phyloP scores from a whole-genome alignment of 2,113 vertebrate genomes.

The Nannospalax galili region DNA sequence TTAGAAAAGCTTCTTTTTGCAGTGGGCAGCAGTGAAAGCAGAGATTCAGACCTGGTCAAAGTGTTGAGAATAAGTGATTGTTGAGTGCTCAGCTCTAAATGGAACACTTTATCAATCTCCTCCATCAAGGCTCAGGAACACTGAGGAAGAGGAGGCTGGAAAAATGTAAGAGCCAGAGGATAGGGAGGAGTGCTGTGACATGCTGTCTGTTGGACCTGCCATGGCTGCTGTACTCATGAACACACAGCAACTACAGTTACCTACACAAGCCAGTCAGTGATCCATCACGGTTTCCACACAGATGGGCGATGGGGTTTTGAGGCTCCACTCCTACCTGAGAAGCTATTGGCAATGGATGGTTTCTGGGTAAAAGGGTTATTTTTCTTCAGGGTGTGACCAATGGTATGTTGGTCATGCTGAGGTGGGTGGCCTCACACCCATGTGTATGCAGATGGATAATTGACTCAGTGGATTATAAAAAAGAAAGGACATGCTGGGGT shows the following conservation, averaged over 20 bases:
- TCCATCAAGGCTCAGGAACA: neutral
- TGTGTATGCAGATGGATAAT: neutral
- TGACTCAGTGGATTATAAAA: neutral
- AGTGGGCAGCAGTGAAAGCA: neutral
- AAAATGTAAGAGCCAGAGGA: neutral
- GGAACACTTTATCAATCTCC: neutral
- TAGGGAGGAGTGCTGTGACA: neutral
- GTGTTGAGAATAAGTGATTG: neutral
- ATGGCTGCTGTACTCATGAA: neutral
- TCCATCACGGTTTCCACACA: neutral
- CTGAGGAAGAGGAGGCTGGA: neutral
- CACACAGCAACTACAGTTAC: neutral
- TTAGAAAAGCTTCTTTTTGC: neutral
- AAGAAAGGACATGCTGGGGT: neutral
- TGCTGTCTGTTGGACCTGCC: neutral
- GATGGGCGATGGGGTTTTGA: neutral
- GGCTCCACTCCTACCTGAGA: neutral
- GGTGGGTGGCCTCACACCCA: neutral
- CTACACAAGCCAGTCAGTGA: neutral
- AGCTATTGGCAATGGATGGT: neutral
- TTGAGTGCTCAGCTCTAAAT: neutral
- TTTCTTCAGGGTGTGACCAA: neutral
- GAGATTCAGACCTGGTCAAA: neutral
- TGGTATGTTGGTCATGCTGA: neutral
- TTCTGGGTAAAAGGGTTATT: neutral